Evolutionary conservation across 2,113 vertebrate genomes (phyloP).

Genomic region (Lophochroa leadbeateri): DNA sequence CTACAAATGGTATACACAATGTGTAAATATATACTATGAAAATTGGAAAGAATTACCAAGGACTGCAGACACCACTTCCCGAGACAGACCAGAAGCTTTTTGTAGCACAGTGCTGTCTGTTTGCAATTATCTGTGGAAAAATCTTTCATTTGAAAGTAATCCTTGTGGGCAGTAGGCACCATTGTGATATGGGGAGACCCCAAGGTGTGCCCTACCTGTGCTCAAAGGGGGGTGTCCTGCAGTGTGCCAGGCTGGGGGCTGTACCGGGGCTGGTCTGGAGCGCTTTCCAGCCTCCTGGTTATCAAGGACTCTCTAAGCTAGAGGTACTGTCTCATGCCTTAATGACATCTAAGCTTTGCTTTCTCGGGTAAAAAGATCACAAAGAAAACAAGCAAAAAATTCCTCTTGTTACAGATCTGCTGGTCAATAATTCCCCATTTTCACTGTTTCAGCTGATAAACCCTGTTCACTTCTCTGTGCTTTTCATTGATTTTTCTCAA

Average conservation of each 20-base stretch:
- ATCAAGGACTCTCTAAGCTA: neutral
- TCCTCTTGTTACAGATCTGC: neutral
- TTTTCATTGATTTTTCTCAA: constrained; percentile 3
- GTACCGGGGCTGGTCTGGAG: fast-evolving
- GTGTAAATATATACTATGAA: neutral
- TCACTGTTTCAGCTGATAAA: neutral
- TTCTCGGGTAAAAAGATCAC: neutral
- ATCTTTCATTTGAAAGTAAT: neutral
- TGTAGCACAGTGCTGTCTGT: fast-evolving
- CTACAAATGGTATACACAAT: neutral
- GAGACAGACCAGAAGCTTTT: neutral
- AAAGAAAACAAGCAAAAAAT: neutral
- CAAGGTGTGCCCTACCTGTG: fast-evolving
- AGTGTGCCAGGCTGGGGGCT: fast-evolving
- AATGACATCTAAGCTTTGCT: neutral
- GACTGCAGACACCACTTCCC: neutral
- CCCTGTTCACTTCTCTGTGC: neutral
- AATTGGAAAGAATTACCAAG: neutral
- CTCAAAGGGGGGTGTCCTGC: neutral
- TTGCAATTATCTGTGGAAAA: neutral
- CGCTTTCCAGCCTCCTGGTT: neutral
- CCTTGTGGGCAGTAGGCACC: neutral
- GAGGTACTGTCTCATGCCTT: neutral
- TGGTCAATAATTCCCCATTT: constrained; percentile 1
- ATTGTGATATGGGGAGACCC: neutral